Percentiles rank a stretch among this genome's conserved stretches.
phyloP scores from a whole-genome alignment of 2,797 vertebrate species.

The Glossophaga mutica region DNA sequence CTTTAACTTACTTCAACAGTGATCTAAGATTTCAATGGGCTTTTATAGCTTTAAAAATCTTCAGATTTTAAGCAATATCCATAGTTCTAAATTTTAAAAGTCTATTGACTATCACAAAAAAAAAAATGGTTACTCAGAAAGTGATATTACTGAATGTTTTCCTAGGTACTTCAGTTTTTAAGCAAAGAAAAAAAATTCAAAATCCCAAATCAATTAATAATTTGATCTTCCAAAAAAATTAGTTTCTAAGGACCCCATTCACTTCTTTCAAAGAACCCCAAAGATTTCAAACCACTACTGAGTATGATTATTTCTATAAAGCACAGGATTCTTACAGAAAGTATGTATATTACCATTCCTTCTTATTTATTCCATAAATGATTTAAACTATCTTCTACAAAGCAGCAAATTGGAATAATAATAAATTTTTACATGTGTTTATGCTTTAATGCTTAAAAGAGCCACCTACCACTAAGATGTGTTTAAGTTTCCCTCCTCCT shows the following conservation, averaged over 20 bases:
- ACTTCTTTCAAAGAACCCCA: conserved; percentile 36
- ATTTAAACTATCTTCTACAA: conserved; percentile 26
- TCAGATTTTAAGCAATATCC: conserved; percentile 3
- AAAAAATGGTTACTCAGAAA: conserved; percentile 51
- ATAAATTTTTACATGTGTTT: not conserved
- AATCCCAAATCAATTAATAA: conserved; percentile 30
- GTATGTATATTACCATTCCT: not conserved
- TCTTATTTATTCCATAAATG: conserved; percentile 31
- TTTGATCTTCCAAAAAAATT: conserved; percentile 27
- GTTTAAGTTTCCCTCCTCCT: not conserved
- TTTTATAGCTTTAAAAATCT: conserved; percentile 46
- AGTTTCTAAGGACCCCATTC: conserved; percentile 4
- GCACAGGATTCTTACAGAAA: not conserved
- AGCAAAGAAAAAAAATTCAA: conserved; percentile 18
- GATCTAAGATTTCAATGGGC: conserved; percentile 36
- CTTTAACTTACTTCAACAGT: conserved; percentile 33
- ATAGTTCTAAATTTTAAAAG: conserved; percentile 24
- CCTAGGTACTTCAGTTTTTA: conserved; percentile 23
- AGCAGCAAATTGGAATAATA: not conserved
- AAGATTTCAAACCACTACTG: not conserved
- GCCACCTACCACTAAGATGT: not conserved
- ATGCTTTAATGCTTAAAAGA: conserved; percentile 29
- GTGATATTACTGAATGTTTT: not conserved
- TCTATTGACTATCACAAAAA: conserved; percentile 24
- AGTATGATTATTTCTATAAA: not conserved